Base-by-base conservation (phyloP, 2,113 vertebrate species). In the Trematocara zebra region DNA sequence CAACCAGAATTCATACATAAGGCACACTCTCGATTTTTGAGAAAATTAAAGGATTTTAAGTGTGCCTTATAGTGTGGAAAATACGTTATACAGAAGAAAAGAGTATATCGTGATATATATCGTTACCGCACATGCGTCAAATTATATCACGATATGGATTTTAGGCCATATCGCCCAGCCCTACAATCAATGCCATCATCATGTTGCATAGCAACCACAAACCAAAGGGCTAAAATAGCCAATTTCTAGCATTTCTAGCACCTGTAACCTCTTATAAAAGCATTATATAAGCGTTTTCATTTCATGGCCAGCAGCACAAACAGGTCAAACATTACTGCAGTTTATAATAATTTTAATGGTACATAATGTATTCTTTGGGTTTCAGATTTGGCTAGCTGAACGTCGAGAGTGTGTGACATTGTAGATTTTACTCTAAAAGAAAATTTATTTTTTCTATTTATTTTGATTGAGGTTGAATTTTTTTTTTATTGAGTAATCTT, bases 391-490 rank as follows among this genome's bases (percentile, higher is more conserved):
- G 14, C 67, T 72, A 23, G n/a, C n/a, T 69, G 7, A 42, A 0
- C 7, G 3, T 69, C 1, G 8, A 23, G 20, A 72, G 64, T 12
- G 20, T 69, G n/a, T 23, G 35, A 40, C 35, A 23, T 40, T 69
- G 4, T 69, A 42, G n/a, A 4, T 42, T 42, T 69, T 69, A 69
- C 11, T 67, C 61, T 14, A 14, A 69, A 69, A 69, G 2, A 64
- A n/a, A 11, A 1, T 28, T 0, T 1, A 2, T 9, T 17, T 59
- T 31, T 7, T 64, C 0, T 35, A 35, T 61, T 61, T 7, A n/a
- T 61, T 61, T 61, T 64, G 33, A 64, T n/a, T 64, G 59, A 64
- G 59, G 18, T 35, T n/a, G 17, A 35, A 64, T 35, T n/a, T 2
- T 64, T 64, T 35, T n/a, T 61, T 61, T 35, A n/a, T 11, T 23